Percentiles rank a stretch among this genome's conserved stretches.
Conservation (phyloP, 2,888 invertebrate species). For the Apamea anceps region DNA sequence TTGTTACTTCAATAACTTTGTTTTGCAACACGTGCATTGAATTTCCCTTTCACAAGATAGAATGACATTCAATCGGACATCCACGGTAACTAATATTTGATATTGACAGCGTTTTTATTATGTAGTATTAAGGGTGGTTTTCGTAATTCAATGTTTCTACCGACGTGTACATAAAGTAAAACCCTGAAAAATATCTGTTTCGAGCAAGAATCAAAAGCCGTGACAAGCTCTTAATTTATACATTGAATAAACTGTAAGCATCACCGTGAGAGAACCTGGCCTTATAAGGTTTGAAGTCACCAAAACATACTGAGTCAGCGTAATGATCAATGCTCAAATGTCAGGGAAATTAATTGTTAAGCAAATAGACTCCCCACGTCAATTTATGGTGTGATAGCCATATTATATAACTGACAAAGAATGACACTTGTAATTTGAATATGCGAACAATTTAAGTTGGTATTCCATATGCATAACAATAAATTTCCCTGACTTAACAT, state of each 20-base stretch:
- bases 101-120: too few relatives aligned
- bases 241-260: not conserved
- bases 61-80: too few relatives aligned
- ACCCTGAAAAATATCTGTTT: not conserved
- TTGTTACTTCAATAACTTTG: not conserved
- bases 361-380: not conserved
- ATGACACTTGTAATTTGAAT: not conserved
- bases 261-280: not conserved
- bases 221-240: not conserved
- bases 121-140: not conserved
- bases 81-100: not conserved
- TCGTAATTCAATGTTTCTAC: not conserved
- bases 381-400: not conserved
- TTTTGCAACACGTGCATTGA: not conserved
- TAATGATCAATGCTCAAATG: not conserved
- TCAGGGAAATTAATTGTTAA: not conserved
- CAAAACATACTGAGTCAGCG: not conserved
- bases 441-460: not conserved
- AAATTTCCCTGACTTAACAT: not conserved
- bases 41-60: not conserved
- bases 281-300: not conserved
- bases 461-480: not conserved
- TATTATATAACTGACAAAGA: not conserved
- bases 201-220: not conserved
- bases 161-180: not conserved